Evolutionary conservation across 2,888 invertebrate species (phyloP).

Genomic region (Iselma pallidipennis): DNA sequence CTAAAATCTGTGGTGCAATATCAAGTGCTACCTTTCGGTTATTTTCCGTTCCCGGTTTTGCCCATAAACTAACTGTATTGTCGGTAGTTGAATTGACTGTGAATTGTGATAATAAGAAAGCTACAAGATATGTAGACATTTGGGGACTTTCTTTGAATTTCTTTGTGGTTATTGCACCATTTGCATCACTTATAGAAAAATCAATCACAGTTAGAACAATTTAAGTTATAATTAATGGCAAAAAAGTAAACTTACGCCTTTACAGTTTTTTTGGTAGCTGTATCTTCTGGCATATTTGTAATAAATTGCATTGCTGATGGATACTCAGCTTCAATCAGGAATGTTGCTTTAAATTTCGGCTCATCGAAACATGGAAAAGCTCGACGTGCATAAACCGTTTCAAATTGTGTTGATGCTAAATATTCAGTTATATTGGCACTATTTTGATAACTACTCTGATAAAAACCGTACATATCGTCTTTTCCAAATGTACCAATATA

Average conservation of each 20-base stretch:
- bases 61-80: slow-evolving; percentile 45
- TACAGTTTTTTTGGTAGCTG: no score
- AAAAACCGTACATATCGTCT: slow-evolving; percentile 55
- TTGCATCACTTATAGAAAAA: no score
- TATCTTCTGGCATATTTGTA: neutral
- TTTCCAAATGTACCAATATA: slow-evolving; percentile 19
- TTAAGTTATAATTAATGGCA: neutral
- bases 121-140: slow-evolving; percentile 4
- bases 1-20: slow-evolving; percentile 56
- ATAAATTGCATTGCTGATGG: neutral
- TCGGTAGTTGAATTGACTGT: neutral
- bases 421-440: slow-evolving; percentile 48
- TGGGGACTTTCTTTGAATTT: neutral
- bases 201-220: no score
- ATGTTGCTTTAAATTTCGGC: slow-evolving; percentile 68
- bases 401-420: slow-evolving; percentile 68
- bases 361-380: slow-evolving; percentile 79
- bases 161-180: neutral
- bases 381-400: slow-evolving; percentile 66
- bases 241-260: neutral
- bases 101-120: neutral
- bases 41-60: slow-evolving; percentile 55
- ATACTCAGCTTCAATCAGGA: slow-evolving; percentile 47
- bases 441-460: slow-evolving; percentile 41
- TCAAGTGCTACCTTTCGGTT: slow-evolving; percentile 57